Evolutionary conservation across 2,888 invertebrate genomes (phyloP).

Genomic region (Pyrocoelia pectoralis): DNA sequence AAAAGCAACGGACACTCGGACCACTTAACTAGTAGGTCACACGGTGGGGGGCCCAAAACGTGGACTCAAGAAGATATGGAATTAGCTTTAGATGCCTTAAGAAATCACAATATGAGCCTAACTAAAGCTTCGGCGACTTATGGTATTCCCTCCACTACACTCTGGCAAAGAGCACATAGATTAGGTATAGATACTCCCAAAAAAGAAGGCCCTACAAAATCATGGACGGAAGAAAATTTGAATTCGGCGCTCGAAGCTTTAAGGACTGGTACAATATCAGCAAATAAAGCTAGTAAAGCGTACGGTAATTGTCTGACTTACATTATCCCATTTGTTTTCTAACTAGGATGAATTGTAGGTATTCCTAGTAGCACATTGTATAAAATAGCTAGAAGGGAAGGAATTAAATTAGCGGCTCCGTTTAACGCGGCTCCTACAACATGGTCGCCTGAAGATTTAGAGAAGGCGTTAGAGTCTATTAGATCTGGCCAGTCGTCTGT

Average conservation of each 20-base stretch:
- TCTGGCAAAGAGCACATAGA: slow-evolving; percentile 90
- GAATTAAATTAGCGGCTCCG: slow-evolving; percentile 86
- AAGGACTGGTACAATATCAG: slow-evolving; percentile 84
- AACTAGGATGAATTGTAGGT: slow-evolving; percentile 61
- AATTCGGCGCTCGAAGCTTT: slow-evolving; percentile 84
- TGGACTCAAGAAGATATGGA: slow-evolving; percentile 94
- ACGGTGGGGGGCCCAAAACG: slow-evolving; percentile 77
- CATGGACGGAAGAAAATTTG: slow-evolving; percentile 87
- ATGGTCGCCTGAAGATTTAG: slow-evolving; percentile 86
- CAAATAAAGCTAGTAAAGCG: slow-evolving; percentile 91
- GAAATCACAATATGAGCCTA: slow-evolving; percentile 88
- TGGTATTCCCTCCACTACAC: slow-evolving; percentile 89
- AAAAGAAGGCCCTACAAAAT: slow-evolving; percentile 86
- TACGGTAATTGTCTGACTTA: slow-evolving; percentile 64
- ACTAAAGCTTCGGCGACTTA: slow-evolving; percentile 87
- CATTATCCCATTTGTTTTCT: background rate
- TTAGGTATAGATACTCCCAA: slow-evolving; percentile 91
- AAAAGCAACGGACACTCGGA: slow-evolving; percentile 56
- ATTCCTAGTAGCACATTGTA: slow-evolving; percentile 92
- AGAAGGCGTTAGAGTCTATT: slow-evolving; percentile 83
- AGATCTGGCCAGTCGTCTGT: slow-evolving; percentile 83
- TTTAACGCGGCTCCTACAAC: slow-evolving; percentile 91
- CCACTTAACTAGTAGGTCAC: slow-evolving; percentile 50
- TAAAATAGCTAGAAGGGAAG: slow-evolving; percentile 90
- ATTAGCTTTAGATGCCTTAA: slow-evolving; percentile 82